Base-by-base conservation (phyloP, 2,113 vertebrate species). In the Nanorana parkeri region DNA sequence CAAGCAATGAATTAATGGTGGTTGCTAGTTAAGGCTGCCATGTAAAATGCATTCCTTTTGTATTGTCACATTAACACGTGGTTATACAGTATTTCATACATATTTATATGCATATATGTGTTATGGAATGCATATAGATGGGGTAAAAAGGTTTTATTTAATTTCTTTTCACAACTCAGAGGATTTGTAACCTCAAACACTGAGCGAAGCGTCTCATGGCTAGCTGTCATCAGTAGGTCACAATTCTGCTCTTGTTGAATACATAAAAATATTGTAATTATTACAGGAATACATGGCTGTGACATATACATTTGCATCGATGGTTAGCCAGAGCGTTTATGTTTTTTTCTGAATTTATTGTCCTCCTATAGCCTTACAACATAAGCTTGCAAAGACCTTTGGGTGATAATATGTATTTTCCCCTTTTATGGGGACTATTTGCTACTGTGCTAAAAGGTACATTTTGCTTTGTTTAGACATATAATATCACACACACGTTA, bases 41-140 rank as follows among this genome's bases (percentile, higher is more conserved):
- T 65, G 32, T 51, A 64, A 63, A 61, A 75, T 41, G 28, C 55
- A 61, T 6, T 75, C 19, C 52, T 75, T 60, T 61, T 75, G 55
- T 75, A 75, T 61, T 75, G 55, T 75, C 55, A 75, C 55, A 61
- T 75, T 75, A 75, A 61, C 55, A 75, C 55, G n/a, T 41, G 19
- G 19, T n/a, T n/a, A 36, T 75, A 41, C 55, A 36, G n/a, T 26
- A 28, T 32, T 75, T 36, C 55, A 61, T 75, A 75, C 56, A 75
- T 21, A 61, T 75, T 75, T 61, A 20, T 74, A 21, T 74, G n/a
- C 71, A 61, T 24, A n/a, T 75, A 56, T 36, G 26, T 74, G 54
- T 10, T 16, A 20, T 41, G 55, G 24, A 75, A 75, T 61, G 29
- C 17, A 8, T 23, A 60, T 17, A 60, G 21, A 23, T 20, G 55